These are phyloP conservation scores for Mus spicilegus DNA, from an alignment of 2,113 vertebrate species.

Conservation along the genomic window DNA sequence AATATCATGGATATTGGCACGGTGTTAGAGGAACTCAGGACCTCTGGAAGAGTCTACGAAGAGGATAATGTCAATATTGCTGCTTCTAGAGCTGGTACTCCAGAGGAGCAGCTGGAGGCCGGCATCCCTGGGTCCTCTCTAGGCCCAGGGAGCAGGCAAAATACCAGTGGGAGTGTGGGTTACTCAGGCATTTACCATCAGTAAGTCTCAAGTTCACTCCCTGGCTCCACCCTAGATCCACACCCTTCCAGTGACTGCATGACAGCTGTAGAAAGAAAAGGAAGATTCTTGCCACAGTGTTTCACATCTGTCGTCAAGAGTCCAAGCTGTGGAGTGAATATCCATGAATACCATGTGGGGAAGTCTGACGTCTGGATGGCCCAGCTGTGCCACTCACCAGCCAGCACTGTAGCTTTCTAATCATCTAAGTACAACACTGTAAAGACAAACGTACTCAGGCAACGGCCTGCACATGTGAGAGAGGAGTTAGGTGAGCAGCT, in stretches of 20 bases:
- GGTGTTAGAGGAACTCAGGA: neutral
- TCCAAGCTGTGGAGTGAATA: neutral
- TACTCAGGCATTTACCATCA: neutral
- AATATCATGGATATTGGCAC: accelerated
- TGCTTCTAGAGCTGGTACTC: neutral
- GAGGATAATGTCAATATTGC: neutral
- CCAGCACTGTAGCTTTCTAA: neutral
- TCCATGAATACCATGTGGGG: accelerated
- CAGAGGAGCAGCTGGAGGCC: neutral
- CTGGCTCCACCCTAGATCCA: neutral
- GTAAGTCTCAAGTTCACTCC: neutral
- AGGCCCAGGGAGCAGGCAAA: neutral
- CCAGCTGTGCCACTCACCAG: constrained; percentile 6
- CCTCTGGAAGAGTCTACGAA: neutral
- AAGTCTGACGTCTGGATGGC: neutral
- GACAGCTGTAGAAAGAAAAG: neutral
- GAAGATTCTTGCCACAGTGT: neutral
- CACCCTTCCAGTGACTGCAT: neutral
- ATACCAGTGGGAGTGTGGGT: neutral
- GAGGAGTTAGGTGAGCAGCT: neutral
- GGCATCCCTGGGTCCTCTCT: neutral
- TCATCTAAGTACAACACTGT: neutral
- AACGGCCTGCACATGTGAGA: neutral
- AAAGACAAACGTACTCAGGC: neutral
- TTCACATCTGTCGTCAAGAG: neutral